phyloP scores from a whole-genome alignment of 2,888 invertebrate genomes.

The Cheilosia impressa region DNA sequence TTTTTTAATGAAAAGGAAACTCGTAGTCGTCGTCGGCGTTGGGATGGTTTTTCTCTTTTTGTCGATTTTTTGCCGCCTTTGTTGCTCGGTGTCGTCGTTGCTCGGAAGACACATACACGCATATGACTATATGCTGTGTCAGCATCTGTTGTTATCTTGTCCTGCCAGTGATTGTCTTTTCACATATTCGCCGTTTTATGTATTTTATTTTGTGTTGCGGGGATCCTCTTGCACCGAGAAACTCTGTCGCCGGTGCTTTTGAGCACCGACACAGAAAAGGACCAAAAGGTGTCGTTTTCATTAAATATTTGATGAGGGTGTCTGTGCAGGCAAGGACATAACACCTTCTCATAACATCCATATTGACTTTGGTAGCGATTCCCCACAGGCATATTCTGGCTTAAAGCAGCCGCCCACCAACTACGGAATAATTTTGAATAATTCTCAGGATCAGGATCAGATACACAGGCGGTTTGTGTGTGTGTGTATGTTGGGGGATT shows the following conservation, averaged over 20 bases:
- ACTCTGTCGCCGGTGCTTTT: neutral
- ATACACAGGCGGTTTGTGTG: neutral
- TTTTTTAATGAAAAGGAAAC: slow-evolving; percentile 70
- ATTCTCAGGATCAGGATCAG: slow-evolving; percentile 39
- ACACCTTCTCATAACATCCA: slow-evolving; percentile 64
- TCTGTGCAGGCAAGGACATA: slow-evolving; percentile 40
- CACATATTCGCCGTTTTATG: slow-evolving; percentile 36
- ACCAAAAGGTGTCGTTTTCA: slow-evolving; percentile 72
- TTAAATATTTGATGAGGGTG: slow-evolving; percentile 70
- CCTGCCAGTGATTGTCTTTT: slow-evolving; percentile 71
- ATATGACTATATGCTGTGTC: slow-evolving; percentile 55
- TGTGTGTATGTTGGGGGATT: neutral
- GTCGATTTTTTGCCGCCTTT: slow-evolving; percentile 25
- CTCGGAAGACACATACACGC: neutral
- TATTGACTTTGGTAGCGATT: slow-evolving; percentile 70
- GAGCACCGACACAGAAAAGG: slow-evolving; percentile 24
- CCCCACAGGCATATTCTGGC: slow-evolving; percentile 32
- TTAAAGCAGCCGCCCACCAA: slow-evolving; percentile 12
- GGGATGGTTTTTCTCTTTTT: slow-evolving; percentile 5
- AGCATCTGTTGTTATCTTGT: slow-evolving; percentile 74
- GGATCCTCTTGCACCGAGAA: slow-evolving; percentile 39
- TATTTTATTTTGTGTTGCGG: slow-evolving; percentile 5
- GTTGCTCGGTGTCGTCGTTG: slow-evolving; percentile 8
- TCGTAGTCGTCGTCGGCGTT: slow-evolving; percentile 9
- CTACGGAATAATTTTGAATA: slow-evolving; percentile 69